A percentile compares a stretch with the other conserved stretches of the same genome.
These are phyloP conservation scores for Cardinalis cardinalis DNA, from an alignment of 2,113 vertebrate genomes.

Conservation along the genomic window DNA sequence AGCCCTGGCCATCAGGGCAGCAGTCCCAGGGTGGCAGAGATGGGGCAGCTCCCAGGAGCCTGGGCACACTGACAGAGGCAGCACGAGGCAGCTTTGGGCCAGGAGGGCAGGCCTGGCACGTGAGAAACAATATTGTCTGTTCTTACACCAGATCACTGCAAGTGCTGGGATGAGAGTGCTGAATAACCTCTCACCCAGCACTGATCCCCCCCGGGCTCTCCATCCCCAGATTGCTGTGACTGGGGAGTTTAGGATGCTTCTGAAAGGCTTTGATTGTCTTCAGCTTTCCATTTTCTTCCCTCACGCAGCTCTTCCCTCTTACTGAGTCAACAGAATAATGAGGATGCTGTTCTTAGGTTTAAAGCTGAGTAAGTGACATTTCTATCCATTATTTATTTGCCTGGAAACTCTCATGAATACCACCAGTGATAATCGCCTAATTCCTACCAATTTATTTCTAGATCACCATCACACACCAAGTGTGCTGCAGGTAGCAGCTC, in stretches of 20 bases:
- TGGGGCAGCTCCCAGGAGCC: neutral
- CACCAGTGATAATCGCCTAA: conserved; percentile 54
- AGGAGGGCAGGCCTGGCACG: neutral
- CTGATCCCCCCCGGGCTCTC: neutral
- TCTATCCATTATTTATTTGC: conserved; percentile 71
- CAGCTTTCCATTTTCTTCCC: neutral
- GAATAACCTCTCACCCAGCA: neutral
- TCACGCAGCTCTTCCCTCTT: neutral
- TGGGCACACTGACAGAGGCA: neutral
- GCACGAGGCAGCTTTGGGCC: neutral
- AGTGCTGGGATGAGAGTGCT: neutral
- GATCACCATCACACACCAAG: neutral
- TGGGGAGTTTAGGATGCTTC: neutral
- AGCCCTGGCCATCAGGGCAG: neutral
- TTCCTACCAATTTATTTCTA: conserved; percentile 31
- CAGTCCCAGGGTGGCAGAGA: accelerated
- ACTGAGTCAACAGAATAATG: conserved; percentile 35
- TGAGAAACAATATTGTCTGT: neutral
- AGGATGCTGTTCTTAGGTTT: conserved; percentile 13
- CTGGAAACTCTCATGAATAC: conserved; percentile 53
- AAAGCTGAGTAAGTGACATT: conserved; percentile 56
- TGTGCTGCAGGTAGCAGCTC: neutral
- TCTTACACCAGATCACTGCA: neutral
- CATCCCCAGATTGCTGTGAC: neutral
- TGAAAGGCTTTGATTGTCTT: neutral